These are phyloP conservation scores for Lithosia quadra DNA, from an alignment of 2,888 invertebrate genomes.

Conservation along the genomic window DNA sequence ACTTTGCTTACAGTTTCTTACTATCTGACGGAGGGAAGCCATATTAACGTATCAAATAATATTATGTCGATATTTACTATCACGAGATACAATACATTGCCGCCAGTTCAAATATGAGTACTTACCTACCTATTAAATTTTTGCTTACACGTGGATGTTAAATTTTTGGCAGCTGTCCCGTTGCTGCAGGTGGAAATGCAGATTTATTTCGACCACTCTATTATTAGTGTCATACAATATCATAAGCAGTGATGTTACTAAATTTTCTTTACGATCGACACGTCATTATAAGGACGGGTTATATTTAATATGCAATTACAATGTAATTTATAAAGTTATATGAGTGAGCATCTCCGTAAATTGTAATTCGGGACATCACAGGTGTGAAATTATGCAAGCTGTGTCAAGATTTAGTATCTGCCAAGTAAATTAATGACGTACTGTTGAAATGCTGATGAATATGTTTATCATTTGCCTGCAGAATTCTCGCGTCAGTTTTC, in stretches of 20 bases:
- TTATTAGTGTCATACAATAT: constrained; percentile 34
- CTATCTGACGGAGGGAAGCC: no score
- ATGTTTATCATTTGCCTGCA: no score
- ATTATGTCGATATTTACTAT: not conserved
- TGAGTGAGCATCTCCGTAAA: not conserved
- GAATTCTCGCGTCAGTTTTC: no score
- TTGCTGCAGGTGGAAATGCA: constrained; percentile 65
- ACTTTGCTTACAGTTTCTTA: no score
- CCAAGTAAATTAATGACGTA: not conserved
- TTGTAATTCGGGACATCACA: not conserved
- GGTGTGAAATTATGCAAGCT: not conserved
- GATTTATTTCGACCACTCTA: constrained; percentile 61
- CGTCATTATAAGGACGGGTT: not conserved
- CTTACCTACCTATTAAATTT: no score
- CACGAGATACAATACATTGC: not conserved
- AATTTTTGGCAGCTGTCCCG: constrained; percentile 66
- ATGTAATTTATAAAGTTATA: constrained; percentile 4
- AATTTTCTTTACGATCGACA: constrained; percentile 5
- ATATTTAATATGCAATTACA: not conserved
- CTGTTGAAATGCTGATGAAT: no score
- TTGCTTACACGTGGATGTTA: constrained; percentile 43
- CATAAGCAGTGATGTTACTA: constrained; percentile 6
- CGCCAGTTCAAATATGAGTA: not conserved
- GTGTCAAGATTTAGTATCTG: not conserved
- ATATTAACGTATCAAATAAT: no score